Evolutionary conservation across 2,888 invertebrate genomes (phyloP).

Genomic region (Drosophila sordidapex): DNA sequence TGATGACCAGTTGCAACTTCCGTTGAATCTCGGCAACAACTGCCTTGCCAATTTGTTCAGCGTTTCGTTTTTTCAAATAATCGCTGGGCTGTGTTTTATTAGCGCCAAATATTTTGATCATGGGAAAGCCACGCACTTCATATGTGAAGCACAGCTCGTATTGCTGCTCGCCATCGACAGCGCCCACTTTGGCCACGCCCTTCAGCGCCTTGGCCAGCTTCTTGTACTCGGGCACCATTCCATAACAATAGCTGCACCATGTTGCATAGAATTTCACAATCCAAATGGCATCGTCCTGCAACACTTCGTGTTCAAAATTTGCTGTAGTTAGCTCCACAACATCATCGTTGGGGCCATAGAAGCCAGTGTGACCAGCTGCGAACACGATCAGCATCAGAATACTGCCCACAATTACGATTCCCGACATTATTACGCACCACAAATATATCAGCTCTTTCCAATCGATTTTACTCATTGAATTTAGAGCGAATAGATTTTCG

Average conservation of each 20-base stretch:
- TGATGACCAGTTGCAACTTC: not conserved
- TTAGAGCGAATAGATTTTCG: not conserved
- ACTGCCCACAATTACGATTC: not conserved
- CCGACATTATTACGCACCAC: not conserved
- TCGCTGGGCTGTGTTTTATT: conserved; percentile 8
- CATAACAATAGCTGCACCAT: conserved; percentile 20
- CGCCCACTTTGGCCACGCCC: conserved; percentile 25
- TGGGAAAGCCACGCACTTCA: conserved; percentile 7
- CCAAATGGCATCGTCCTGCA: conserved; percentile 26
- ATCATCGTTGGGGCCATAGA: conserved; percentile 16
- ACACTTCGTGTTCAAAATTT: conserved; percentile 7
- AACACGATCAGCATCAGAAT: not conserved
- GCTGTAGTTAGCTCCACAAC: not conserved
- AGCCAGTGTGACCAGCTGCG: not conserved
- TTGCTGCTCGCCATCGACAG: not conserved
- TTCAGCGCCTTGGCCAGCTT: conserved; percentile 17
- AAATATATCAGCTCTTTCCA: not conserved
- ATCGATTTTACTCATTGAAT: not conserved
- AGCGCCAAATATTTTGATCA: conserved; percentile 14
- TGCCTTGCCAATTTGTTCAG: not conserved
- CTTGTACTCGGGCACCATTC: conserved; percentile 13
- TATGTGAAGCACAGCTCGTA: not conserved
- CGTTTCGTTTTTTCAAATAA: not conserved
- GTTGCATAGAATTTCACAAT: conserved; percentile 26
- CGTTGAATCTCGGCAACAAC: not conserved